phyloP scores from a whole-genome alignment of 2,888 invertebrate species.

The Syrphus vitripennis region DNA sequence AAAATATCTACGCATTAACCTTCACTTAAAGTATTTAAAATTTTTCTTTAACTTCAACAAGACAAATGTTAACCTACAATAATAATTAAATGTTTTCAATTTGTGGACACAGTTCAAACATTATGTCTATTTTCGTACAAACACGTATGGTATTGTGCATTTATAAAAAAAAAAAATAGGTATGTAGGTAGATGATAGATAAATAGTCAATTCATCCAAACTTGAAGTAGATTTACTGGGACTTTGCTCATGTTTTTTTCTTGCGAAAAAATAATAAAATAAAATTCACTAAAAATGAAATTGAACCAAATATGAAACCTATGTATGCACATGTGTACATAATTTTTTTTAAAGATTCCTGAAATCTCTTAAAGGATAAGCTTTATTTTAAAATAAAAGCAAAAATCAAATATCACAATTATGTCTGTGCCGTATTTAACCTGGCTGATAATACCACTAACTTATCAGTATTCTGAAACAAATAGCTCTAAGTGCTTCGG shows the following conservation, averaged over 20 bases:
- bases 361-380: constrained; percentile 37
- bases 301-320: not conserved
- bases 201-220: not conserved
- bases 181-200: too few species aligned
- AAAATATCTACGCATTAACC: not conserved
- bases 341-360: not conserved
- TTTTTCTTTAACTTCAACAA: not conserved
- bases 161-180: not conserved
- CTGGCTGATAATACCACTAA: constrained; percentile 39
- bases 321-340: too few species aligned
- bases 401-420: constrained; percentile 11
- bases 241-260: not conserved
- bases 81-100: not conserved
- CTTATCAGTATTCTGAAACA: constrained; percentile 63
- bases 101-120: not conserved
- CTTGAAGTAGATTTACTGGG: not conserved
- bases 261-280: not conserved
- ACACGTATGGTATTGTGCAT: too few species aligned
- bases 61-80: not conserved
- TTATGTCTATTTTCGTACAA: not conserved
- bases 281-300: not conserved
- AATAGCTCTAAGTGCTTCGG: constrained; percentile 61
- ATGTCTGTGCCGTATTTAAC: constrained; percentile 46
- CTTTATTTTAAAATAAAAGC: constrained; percentile 8
- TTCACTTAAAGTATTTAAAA: not conserved